phyloP scores from a whole-genome alignment of 1,140 invertebrate species.

The Acromyrmex charruanus region DNA sequence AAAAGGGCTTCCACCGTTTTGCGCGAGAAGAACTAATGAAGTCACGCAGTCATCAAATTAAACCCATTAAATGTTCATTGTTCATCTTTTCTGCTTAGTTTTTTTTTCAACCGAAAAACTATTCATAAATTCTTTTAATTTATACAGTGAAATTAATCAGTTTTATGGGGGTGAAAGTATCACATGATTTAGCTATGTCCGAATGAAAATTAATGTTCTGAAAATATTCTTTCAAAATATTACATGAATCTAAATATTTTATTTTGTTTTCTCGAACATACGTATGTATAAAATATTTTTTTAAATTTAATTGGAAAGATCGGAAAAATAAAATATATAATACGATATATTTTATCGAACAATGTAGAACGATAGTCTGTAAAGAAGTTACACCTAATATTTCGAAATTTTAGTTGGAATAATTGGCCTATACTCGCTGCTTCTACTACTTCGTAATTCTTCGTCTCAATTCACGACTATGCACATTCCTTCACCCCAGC shows the following conservation, averaged over 20 bases:
- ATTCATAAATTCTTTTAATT: neutral
- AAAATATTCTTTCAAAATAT: neutral
- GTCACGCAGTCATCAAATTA: slow-evolving; percentile 21
- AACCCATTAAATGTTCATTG: neutral
- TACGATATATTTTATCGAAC: neutral
- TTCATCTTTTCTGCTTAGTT: neutral
- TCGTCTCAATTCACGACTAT: neutral
- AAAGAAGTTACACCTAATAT: neutral
- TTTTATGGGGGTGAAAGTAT: neutral
- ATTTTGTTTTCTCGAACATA: no score
- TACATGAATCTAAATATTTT: neutral
- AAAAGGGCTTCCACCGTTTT: slow-evolving; percentile 6
- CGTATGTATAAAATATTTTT: neutral
- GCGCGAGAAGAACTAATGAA: slow-evolving; percentile 3
- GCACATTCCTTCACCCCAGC: slow-evolving; percentile 45
- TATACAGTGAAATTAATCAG: neutral
- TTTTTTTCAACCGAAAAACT: neutral
- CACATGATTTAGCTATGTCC: neutral
- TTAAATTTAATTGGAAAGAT: neutral
- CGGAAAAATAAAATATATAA: neutral
- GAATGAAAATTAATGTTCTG: neutral
- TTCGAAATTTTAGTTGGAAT: slow-evolving; percentile 5
- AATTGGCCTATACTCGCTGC: neutral
- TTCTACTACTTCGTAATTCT: slow-evolving; percentile 22
- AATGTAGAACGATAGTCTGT: neutral